Conservation (phyloP, 1,140 invertebrate genomes). For the Triops longicaudatus region DNA sequence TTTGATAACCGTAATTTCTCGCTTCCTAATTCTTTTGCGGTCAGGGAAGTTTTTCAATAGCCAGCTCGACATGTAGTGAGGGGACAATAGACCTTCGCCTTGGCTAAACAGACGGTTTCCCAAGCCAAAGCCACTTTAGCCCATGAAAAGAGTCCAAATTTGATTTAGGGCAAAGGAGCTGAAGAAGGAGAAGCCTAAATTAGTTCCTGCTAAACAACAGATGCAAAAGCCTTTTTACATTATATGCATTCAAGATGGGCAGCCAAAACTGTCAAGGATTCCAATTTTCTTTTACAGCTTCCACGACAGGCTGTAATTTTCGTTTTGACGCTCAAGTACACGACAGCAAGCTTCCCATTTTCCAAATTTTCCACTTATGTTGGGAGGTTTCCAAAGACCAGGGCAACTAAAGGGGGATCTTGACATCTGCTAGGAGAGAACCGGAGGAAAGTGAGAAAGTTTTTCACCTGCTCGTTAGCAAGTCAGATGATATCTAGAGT, state of each 20-base stretch:
- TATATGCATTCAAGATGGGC: not conserved
- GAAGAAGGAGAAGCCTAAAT: not conserved
- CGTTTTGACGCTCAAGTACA: not conserved
- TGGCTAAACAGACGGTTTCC: not conserved
- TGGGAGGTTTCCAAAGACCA: not conserved
- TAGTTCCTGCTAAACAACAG: slow-evolving; percentile 11
- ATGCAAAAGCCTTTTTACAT: not conserved
- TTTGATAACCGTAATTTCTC: slow-evolving; percentile 6
- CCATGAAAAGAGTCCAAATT: not conserved
- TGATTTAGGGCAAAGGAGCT: not conserved
- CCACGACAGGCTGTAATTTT: not conserved
- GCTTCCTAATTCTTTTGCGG: not conserved
- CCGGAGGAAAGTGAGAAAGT: not conserved
- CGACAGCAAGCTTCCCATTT: too few relatives aligned
- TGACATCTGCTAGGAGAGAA: not conserved
- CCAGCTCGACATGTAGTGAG: not conserved
- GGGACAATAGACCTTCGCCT: not conserved
- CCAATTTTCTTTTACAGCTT: not conserved
- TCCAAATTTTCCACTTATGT: too few relatives aligned
- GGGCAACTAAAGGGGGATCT: not conserved
- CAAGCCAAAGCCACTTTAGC: not conserved
- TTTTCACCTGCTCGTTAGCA: slow-evolving; percentile 11
- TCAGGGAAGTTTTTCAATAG: not conserved
- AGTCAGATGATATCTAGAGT: slow-evolving; percentile 12
- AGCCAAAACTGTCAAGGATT: not conserved